These are phyloP conservation scores for Petrosia ficiformis DNA, from an alignment of 37 sponge, comb jelly and placozoan genomes.

Conservation along the genomic window DNA sequence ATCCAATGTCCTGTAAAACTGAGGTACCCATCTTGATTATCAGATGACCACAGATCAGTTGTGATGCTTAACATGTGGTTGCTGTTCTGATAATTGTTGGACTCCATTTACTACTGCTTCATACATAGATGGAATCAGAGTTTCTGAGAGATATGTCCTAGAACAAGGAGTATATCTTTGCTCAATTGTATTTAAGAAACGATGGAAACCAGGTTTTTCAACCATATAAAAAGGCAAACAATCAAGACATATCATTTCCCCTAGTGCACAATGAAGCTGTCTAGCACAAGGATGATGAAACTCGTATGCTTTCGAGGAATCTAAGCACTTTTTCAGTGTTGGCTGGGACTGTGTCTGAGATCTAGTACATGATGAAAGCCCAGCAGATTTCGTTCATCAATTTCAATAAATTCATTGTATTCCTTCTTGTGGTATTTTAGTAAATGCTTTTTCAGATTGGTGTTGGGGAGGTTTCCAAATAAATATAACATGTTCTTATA, in stretches of 20 bases:
- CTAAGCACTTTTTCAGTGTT: not conserved
- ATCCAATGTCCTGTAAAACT: not conserved
- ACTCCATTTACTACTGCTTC: no score
- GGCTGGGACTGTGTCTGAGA: not conserved
- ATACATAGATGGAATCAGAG: not conserved
- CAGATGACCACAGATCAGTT: not conserved
- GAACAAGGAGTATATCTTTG: not conserved
- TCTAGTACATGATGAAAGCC: no score
- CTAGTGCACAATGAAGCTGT: not conserved
- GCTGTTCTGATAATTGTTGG: no score
- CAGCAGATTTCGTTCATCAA: not conserved
- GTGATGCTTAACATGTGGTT: no score
- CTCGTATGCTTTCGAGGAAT: not conserved
- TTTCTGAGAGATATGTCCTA: not conserved
- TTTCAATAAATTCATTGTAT: not conserved
- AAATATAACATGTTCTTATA: no score
- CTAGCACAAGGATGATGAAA: slow-evolving; percentile 1
- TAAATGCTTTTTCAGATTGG: not conserved
- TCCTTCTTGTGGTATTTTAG: not conserved
- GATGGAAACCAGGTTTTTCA: not conserved
- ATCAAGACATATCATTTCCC: not conserved
- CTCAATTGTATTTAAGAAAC: not conserved
- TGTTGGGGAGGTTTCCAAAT: not conserved
- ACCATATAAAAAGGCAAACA: slow-evolving; percentile 9
- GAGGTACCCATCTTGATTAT: not conserved